Base-by-base conservation (phyloP, 2,888 invertebrate species). In the Lasioglossum villosulum region DNA sequence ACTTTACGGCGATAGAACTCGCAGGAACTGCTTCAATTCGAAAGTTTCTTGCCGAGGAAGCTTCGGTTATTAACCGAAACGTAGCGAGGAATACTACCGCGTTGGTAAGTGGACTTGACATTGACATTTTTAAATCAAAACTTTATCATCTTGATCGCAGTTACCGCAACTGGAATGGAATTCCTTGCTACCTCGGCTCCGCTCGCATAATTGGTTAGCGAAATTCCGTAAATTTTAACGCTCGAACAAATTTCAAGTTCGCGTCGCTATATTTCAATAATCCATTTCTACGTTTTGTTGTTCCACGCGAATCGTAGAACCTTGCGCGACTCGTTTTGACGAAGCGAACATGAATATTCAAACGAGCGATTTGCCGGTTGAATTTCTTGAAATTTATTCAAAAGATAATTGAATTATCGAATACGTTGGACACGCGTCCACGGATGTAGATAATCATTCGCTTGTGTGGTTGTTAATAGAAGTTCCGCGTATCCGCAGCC, bases 401-500 rank as follows among this genome's bases (percentile, higher is more conserved):
- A 45, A 39, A 5, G n/a, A 66, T 68, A 76, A 79, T 84, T 16
- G 56, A 48, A 23, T 39, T 30, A 39, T 30, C 59, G 52, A 45
- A 74, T 73, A 78, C 19, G 48, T 12, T 12, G 12, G 12, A 42
- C 10, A 42, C 70, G 74, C 70, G 59, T 70, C 73, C 82, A 85
- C 86, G 78, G 68, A 85, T 77, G 78, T 82, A 80, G 86, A 86
- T 78, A 80, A 76, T 76, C 80, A 88, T 86, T 90, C 90, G 85
- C 90, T 89, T 86, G 83, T 83, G 78, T 68, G 79, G 78, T 48
- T 80, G 86, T 90, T 86, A 88, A 82, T 81, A 87, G 52, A 78
- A 83, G 73, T 88, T 88, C 73, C 90, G 78, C 88, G 88, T 87
- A 88, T 83, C 80, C 85, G 70, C 83, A 87, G 79, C 45, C 78